A percentile compares a stretch with the other conserved stretches of the same genome.
Conservation (phyloP, 1,140 invertebrate genomes). For the Hetaerina americana region DNA sequence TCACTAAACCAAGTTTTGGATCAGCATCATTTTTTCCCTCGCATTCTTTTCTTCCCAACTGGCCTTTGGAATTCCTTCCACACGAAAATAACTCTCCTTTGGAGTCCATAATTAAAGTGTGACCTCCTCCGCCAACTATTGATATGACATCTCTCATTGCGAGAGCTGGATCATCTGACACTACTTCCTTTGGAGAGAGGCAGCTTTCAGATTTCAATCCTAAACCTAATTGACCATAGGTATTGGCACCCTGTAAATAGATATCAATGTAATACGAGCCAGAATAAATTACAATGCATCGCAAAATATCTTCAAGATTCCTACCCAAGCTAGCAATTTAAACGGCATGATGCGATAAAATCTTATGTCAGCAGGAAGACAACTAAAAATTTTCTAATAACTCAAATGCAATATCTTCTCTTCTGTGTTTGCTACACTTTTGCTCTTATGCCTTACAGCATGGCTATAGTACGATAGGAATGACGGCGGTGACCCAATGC, state of each 20-base stretch:
- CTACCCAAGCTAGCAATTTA: no score
- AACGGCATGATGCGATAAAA: no score
- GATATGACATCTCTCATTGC: constrained; percentile 34
- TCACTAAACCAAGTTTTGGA: not conserved
- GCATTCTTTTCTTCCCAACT: constrained; percentile 21
- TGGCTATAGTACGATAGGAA: no score
- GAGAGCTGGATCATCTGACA: constrained; percentile 28
- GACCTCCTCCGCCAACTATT: constrained; percentile 61
- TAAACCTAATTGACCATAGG: constrained; percentile 64
- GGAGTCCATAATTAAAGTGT: constrained; percentile 54
- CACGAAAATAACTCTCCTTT: constrained; percentile 24
- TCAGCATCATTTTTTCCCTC: constrained; percentile 9
- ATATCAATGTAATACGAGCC: no score
- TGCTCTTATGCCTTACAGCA: no score
- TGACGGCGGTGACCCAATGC: no score
- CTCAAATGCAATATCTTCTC: no score
- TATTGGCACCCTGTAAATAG: constrained; percentile 63
- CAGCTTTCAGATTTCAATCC: constrained; percentile 52
- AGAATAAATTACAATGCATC: no score
- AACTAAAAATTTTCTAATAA: no score
- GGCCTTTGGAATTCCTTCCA: constrained; percentile 25
- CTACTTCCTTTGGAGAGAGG: constrained; percentile 38
- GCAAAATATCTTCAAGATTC: no score
- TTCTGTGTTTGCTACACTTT: no score
- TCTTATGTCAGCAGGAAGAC: no score